Conservation (phyloP, 2,797 vertebrate species). For the Champsocephalus esox region DNA sequence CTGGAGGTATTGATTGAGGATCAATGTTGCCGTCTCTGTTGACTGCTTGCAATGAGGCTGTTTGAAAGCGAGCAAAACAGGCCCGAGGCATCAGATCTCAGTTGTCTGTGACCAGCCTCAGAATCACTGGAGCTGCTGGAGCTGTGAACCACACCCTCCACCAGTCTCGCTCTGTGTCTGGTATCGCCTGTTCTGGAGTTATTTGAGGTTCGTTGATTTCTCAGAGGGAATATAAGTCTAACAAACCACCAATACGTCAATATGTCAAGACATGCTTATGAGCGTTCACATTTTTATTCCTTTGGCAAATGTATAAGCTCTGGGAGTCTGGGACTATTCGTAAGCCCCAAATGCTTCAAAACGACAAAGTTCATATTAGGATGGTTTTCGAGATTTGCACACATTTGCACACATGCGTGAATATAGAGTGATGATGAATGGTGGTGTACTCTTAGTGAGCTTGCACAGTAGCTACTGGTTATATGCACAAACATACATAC, state of each 20-base stretch:
- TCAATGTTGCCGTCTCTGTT: conserved; percentile 69
- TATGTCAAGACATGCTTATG: conserved; percentile 1
- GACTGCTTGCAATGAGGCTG: conserved; percentile 54
- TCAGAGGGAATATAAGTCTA: conserved; percentile 16
- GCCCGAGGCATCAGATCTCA: conserved; percentile 61
- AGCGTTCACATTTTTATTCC: background rate
- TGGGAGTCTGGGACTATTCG: background rate
- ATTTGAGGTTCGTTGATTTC: conserved; percentile 2
- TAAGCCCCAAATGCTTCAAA: conserved; percentile 10
- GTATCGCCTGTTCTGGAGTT: conserved; percentile 15
- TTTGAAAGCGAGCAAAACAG: conserved; percentile 62
- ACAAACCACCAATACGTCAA: conserved; percentile 10
- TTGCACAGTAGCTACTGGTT: background rate
- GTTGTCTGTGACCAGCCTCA: conserved; percentile 67
- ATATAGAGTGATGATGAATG: conserved; percentile 16
- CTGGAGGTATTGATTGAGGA: conserved; percentile 69
- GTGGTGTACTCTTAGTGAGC: background rate
- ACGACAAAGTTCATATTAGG: background rate
- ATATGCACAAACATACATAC: background rate
- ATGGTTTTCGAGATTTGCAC: conserved; percentile 10
- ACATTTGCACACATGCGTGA: background rate
- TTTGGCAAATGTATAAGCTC: conserved; percentile 8
- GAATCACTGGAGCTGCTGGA: conserved; percentile 53
- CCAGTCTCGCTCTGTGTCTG: conserved; percentile 28
- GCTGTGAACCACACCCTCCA: conserved; percentile 48